Percentiles rank a stretch among this genome's conserved stretches.
phyloP scores from a whole-genome alignment of 2,888 invertebrate species.

The Myopa testacea region DNA sequence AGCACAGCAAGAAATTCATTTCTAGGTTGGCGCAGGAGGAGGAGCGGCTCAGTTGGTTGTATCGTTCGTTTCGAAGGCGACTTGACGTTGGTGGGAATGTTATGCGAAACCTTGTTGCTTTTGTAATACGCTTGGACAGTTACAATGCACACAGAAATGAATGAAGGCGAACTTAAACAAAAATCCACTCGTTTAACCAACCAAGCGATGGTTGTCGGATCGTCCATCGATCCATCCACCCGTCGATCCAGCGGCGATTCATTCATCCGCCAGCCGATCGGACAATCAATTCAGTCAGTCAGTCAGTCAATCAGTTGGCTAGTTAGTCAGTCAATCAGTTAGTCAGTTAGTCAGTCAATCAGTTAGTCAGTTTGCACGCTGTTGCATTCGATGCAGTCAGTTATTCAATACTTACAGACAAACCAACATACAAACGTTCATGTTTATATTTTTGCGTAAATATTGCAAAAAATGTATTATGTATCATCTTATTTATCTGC shows the following conservation, averaged over 20 bases:
- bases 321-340: not conserved
- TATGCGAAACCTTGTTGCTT: constrained; percentile 30
- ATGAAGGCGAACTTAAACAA: not conserved
- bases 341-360: not conserved
- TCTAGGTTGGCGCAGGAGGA: not conserved
- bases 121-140: constrained; percentile 19
- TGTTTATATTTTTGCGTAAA: not conserved
- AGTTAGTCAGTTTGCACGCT: constrained; percentile 2
- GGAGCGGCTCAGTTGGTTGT: constrained; percentile 1
- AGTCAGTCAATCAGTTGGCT: not conserved
- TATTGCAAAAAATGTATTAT: constrained; percentile 2
- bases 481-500: not conserved
- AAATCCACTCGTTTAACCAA: not conserved
- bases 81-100: constrained; percentile 32
- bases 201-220: not conserved
- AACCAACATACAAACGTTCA: not conserved
- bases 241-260: not conserved
- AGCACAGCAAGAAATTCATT: not conserved
- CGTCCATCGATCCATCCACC: not conserved
- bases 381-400: constrained; percentile 5
- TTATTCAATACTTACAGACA: not conserved
- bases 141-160: constrained; percentile 3
- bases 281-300: not conserved
- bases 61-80: not conserved
- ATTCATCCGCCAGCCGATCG: too few relatives aligned